phyloP scores from a whole-genome alignment of 2,888 invertebrate genomes.

The Rotaria sp. region DNA sequence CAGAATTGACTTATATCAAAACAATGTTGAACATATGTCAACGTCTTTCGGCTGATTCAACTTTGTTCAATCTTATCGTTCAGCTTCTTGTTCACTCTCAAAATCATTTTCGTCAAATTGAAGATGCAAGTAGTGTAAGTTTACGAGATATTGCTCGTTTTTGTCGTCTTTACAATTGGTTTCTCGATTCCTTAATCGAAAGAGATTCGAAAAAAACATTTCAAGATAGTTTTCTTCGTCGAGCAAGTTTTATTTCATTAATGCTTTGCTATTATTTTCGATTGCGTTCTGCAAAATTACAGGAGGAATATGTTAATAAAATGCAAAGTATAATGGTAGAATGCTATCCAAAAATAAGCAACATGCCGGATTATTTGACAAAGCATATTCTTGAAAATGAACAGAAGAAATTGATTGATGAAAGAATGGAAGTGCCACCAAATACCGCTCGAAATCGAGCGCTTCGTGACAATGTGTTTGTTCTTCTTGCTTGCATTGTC shows the following conservation, averaged over 20 bases:
- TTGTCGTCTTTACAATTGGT: slow-evolving; percentile 28
- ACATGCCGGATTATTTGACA: background rate
- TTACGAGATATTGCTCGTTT: slow-evolving; percentile 32
- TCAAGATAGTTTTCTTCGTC: background rate
- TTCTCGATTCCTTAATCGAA: background rate
- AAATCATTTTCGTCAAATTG: slow-evolving; percentile 28
- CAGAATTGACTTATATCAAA: slow-evolving; percentile 26
- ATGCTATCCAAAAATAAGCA: too few relatives aligned
- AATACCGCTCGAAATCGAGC: slow-evolving; percentile 51
- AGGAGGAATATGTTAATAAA: background rate
- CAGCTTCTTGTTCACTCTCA: slow-evolving; percentile 7
- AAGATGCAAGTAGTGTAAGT: slow-evolving; percentile 34
- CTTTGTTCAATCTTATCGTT: slow-evolving; percentile 6
- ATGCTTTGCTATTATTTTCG: slow-evolving; percentile 25
- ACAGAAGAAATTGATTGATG: slow-evolving; percentile 49
- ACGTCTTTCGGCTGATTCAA: background rate
- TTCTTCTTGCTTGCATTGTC: slow-evolving; percentile 54
- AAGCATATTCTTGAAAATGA: slow-evolving; percentile 41
- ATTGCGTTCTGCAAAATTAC: background rate
- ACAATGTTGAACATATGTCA: background rate
- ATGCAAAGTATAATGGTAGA: background rate
- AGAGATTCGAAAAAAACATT: background rate
- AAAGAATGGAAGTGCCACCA: slow-evolving; percentile 44
- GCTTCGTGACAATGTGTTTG: slow-evolving; percentile 52
- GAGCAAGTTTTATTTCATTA: background rate